Evolutionary conservation across 2,113 vertebrate species (phyloP).

Genomic region (Zootoca vivipara): DNA sequence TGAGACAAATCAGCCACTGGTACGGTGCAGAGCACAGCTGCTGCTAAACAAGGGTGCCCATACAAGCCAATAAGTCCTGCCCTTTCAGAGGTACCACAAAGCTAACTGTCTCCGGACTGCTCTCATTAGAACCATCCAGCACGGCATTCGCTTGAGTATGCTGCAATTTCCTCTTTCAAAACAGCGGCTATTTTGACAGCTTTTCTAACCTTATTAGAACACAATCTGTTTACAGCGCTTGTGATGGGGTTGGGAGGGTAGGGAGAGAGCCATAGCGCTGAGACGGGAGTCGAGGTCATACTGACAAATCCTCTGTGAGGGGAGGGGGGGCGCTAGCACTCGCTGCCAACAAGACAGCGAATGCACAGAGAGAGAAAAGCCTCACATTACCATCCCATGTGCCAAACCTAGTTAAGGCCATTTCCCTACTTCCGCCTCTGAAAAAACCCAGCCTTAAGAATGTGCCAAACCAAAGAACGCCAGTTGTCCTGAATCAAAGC

Average conservation of each 20-base stretch:
- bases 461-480: constrained; percentile 35
- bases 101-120: background rate
- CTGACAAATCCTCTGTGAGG: constrained; percentile 24
- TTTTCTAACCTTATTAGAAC: constrained; percentile 61
- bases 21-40: background rate
- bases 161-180: constrained; percentile 43
- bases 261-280: constrained; percentile 19
- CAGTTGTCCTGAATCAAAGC: constrained; percentile 60
- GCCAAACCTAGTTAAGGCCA: background rate
- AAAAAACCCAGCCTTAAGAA: constrained; percentile 41
- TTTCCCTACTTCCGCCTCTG: constrained; percentile 7
- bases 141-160: background rate
- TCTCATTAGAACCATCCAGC: constrained; percentile 11
- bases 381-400: background rate
- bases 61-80: constrained; percentile 24
- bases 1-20: constrained; percentile 4
- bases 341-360: background rate
- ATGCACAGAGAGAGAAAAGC: background rate
- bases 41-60: constrained; percentile 6
- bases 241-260: constrained; percentile 12
- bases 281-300: constrained; percentile 52
- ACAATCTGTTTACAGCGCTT: constrained; percentile 51
- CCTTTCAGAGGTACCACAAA: constrained; percentile 1
- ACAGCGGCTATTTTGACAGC: constrained; percentile 62
- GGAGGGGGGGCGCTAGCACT: background rate